Evolutionary conservation across 2,888 invertebrate genomes (phyloP).

Genomic region (Idaea biselata): DNA sequence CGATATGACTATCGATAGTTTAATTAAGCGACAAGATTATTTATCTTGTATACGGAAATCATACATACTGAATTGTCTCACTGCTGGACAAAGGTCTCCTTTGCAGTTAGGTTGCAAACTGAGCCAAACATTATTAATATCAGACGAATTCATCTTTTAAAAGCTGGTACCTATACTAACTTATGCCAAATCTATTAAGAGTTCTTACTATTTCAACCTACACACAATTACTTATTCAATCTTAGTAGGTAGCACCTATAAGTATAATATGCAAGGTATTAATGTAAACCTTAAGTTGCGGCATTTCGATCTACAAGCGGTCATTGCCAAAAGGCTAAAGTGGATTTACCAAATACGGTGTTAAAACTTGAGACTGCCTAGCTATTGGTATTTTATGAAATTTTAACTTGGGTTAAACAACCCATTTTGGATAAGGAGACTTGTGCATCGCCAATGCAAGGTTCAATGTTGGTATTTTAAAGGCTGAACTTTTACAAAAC

Average conservation of each 20-base stretch:
- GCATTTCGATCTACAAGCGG: slow-evolving; percentile 59
- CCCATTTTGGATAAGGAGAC: slow-evolving; percentile 52
- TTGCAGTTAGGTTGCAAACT: no score
- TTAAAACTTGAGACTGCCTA: slow-evolving; percentile 62
- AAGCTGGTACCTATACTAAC: no score
- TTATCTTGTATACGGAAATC: background rate
- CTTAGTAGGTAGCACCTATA: background rate
- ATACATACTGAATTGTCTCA: background rate
- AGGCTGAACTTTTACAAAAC: slow-evolving; percentile 40
- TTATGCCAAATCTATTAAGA: no score
- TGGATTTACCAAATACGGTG: slow-evolving; percentile 72
- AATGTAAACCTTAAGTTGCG: slow-evolving; percentile 29
- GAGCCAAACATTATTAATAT: no score
- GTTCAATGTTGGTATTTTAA: slow-evolving; percentile 51
- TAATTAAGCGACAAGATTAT: background rate
- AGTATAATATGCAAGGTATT: background rate
- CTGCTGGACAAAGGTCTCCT: no score
- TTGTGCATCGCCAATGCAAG: slow-evolving; percentile 49
- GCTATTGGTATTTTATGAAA: slow-evolving; percentile 46
- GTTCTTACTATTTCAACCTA: no score
- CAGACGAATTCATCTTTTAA: no score
- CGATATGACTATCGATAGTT: background rate
- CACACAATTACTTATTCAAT: no score
- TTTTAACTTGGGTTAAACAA: slow-evolving; percentile 33
- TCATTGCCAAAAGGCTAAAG: slow-evolving; percentile 75